These are phyloP conservation scores for Scalopus aquaticus DNA, from an alignment of 2,113 vertebrate genomes.

Conservation along the genomic window DNA sequence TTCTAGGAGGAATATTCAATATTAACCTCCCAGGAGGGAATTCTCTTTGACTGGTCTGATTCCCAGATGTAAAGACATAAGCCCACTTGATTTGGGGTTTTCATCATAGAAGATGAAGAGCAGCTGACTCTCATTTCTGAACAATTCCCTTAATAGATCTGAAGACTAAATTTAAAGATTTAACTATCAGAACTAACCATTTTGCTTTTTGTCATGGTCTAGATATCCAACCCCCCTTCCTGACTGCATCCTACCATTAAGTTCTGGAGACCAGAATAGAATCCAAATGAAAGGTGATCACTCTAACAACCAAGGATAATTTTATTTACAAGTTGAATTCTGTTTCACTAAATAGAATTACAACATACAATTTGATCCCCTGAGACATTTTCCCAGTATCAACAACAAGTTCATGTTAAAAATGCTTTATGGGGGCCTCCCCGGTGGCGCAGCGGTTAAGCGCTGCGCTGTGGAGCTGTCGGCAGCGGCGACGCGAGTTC, in stretches of 20 bases:
- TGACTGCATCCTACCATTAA: neutral
- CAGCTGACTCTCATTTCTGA: neutral
- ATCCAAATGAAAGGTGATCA: slow-evolving; percentile 16
- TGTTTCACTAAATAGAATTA: slow-evolving; percentile 41
- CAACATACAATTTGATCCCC: neutral
- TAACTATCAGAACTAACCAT: neutral
- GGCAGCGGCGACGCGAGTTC: too few relatives aligned
- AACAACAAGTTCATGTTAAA: neutral
- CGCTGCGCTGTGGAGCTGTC: too few relatives aligned
- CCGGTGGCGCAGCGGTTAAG: too few relatives aligned
- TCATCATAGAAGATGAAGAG: neutral
- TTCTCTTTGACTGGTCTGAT: slow-evolving; percentile 24
- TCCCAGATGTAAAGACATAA: slow-evolving; percentile 38
- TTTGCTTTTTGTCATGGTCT: neutral
- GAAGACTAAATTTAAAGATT: neutral
- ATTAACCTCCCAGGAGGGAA: neutral
- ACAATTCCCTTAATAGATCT: neutral
- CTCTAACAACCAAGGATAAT: neutral
- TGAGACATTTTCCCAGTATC: neutral
- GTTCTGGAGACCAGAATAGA: neutral
- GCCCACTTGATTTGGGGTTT: neutral
- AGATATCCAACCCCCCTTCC: neutral
- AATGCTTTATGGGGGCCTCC: neutral
- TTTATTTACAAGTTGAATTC: slow-evolving; percentile 55
- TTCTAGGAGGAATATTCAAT: neutral